Percentiles rank a stretch among this genome's conserved stretches.
Conservation (phyloP, 2,113 vertebrate genomes). For the Halichoerus grypus region DNA sequence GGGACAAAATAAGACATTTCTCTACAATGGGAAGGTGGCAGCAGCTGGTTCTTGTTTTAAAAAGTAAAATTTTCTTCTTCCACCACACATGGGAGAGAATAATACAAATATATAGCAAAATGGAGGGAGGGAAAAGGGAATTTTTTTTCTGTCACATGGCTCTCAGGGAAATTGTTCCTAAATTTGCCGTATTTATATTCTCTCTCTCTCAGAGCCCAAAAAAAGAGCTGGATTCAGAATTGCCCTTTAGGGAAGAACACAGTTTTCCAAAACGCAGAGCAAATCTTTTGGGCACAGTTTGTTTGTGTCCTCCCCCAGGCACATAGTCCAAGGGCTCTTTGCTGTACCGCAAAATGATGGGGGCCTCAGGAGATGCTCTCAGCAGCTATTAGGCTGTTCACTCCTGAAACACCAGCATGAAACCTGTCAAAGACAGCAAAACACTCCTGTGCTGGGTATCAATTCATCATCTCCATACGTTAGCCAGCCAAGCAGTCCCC, state of each 20-base stretch:
- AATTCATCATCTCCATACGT: background rate
- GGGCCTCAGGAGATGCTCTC: background rate
- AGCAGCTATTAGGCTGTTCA: background rate
- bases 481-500: background rate
- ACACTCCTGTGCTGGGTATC: background rate
- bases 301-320: background rate
- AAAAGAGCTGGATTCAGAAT: background rate
- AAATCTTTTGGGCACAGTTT: background rate
- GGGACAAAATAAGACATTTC: background rate
- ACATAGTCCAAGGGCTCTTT: background rate
- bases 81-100: background rate
- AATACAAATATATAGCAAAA: background rate
- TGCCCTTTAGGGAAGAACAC: background rate
- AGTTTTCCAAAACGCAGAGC: background rate
- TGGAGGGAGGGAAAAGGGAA: background rate
- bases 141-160: background rate
- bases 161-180: constrained; percentile 33
- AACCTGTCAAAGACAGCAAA: background rate
- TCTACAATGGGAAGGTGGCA: background rate
- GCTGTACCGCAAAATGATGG: too few relatives aligned
- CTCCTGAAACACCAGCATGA: background rate
- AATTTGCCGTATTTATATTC: background rate
- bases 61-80: constrained; percentile 39
- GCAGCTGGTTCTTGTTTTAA: background rate
- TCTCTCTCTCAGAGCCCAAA: background rate